Percentiles rank a stretch among this genome's conserved stretches.
phyloP scores from a whole-genome alignment of 2,113 vertebrate species.

The Pitta sordida region DNA sequence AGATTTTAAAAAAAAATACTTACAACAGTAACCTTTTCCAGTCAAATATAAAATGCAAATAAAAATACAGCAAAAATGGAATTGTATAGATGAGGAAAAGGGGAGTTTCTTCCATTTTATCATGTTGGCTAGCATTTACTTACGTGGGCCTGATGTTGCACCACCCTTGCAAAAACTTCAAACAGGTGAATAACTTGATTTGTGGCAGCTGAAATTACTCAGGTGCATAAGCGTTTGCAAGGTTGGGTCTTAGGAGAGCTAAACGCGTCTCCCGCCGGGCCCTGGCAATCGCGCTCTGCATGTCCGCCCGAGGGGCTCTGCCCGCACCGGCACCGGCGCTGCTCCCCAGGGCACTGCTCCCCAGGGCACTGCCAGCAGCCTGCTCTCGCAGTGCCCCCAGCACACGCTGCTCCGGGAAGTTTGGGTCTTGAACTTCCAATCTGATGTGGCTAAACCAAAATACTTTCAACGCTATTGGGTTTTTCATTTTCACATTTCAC shows the following conservation, averaged over 20 bases:
- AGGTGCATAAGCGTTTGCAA: conserved; percentile 28
- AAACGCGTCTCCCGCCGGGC: not conserved
- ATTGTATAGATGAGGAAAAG: not conserved
- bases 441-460: not conserved
- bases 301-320: conserved; percentile 2
- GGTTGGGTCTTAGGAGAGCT: conserved; percentile 19
- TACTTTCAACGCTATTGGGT: not conserved
- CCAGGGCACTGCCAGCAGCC: not conserved
- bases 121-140: not conserved
- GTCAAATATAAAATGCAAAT: not conserved
- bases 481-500: not conserved
- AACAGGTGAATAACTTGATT: not conserved
- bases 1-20: not conserved
- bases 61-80: not conserved
- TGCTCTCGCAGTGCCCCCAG: not conserved
- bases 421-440: not conserved
- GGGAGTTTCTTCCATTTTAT: not conserved
- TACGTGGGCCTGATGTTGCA: not conserved
- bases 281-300: not conserved
- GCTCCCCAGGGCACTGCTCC: not conserved
- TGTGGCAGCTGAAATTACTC: conserved; percentile 7
- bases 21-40: not conserved
- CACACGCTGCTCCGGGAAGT: not conserved
- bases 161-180: not conserved
- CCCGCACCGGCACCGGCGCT: no score